phyloP scores from a whole-genome alignment of 2,888 invertebrate species.

The Notocelia uddmanniana region DNA sequence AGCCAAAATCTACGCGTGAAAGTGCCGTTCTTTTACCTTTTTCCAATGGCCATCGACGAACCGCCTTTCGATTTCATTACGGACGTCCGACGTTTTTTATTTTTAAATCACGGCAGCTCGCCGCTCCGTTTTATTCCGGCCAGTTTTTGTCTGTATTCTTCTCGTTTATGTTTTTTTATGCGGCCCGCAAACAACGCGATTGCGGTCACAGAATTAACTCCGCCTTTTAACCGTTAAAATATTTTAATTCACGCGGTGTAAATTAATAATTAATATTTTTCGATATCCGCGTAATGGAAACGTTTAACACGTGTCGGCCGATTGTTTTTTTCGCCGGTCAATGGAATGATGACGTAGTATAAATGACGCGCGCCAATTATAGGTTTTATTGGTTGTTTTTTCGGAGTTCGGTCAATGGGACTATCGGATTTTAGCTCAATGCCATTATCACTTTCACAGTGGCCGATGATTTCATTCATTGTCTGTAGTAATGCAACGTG shows the following conservation, averaged over 20 bases:
- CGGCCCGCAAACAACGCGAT: constrained; percentile 84
- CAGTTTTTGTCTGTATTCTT: constrained; percentile 75
- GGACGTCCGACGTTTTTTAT: constrained; percentile 83
- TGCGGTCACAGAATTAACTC: constrained; percentile 83
- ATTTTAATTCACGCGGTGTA: constrained; percentile 82
- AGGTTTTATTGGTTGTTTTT: constrained; percentile 84
- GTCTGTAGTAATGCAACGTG: constrained; percentile 28
- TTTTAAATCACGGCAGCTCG: constrained; percentile 83
- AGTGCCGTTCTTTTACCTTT: constrained; percentile 84
- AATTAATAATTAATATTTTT: constrained; percentile 86
- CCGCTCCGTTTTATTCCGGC: constrained; percentile 72
- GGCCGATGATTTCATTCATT: constrained; percentile 56
- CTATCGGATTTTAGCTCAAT: constrained; percentile 84
- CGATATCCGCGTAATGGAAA: constrained; percentile 78
- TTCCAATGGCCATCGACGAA: constrained; percentile 84
- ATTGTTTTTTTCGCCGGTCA: constrained; percentile 83
- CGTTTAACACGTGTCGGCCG: constrained; percentile 82
- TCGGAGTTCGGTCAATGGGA: constrained; percentile 80
- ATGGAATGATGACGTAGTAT: constrained; percentile 85
- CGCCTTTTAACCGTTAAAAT: constrained; percentile 83
- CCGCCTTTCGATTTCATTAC: constrained; percentile 86
- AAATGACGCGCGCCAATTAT: constrained; percentile 83
- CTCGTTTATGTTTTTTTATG: constrained; percentile 78
- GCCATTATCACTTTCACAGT: constrained; percentile 85
- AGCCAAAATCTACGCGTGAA: constrained; percentile 83